Evolutionary conservation across 1,140 invertebrate genomes (phyloP).

Genomic region (Tetramorium simillimum): DNA sequence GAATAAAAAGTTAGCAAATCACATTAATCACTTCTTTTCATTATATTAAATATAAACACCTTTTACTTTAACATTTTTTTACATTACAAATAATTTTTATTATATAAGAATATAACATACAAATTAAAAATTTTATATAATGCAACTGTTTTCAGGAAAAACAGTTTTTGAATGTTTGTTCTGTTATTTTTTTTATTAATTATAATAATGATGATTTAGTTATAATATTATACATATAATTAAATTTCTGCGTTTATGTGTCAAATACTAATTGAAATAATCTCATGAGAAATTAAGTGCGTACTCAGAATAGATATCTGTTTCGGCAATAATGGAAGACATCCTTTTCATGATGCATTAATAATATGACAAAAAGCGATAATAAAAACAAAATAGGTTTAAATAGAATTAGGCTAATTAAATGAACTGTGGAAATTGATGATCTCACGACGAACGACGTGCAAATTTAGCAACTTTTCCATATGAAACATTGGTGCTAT

Average conservation of each 20-base stretch:
- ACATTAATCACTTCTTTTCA: neutral
- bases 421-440: neutral
- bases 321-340: neutral
- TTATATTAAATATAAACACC: neutral
- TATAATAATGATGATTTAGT: neutral
- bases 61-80: constrained; percentile 4
- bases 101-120: neutral
- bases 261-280: neutral
- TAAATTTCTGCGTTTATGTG: neutral
- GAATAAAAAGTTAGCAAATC: neutral
- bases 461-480: constrained; percentile 5
- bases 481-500: neutral
- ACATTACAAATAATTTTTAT: neutral
- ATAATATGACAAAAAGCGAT: neutral
- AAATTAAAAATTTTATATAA: neutral
- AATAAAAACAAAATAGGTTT: neutral
- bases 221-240: neutral
- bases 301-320: neutral
- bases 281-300: neutral
- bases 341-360: neutral
- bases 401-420: neutral
- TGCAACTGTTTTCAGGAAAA: neutral
- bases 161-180: neutral
- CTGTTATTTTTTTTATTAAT: constrained; percentile 8
- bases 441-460: neutral